phyloP scores from a whole-genome alignment of 2,888 invertebrate genomes.

The Idaea biselata region DNA sequence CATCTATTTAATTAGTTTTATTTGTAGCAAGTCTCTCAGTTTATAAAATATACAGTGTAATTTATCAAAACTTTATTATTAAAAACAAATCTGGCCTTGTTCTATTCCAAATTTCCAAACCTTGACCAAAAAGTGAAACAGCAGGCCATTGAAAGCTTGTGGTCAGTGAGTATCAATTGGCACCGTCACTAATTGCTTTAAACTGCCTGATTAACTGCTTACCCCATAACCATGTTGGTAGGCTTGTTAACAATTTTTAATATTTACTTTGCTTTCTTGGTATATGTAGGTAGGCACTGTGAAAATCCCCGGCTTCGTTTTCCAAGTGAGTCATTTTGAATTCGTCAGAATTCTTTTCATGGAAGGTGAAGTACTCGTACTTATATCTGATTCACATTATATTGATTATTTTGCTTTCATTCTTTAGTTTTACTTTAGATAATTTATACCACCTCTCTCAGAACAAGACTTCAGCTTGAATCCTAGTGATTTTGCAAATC shows the following conservation, averaged over 20 bases:
- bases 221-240: slow-evolving; percentile 42
- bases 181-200: slow-evolving; percentile 62
- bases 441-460: neutral
- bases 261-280: neutral
- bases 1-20: too few relatives aligned
- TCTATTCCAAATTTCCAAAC: slow-evolving; percentile 18
- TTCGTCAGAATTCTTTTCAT: neutral
- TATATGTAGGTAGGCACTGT: neutral
- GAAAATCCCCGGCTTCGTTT: neutral
- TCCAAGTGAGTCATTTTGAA: neutral
- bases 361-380: neutral
- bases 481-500: too few relatives aligned
- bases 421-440: neutral
- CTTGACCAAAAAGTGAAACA: slow-evolving; percentile 26
- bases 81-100: neutral
- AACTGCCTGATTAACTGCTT: slow-evolving; percentile 54
- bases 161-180: slow-evolving; percentile 39
- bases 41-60: too few relatives aligned
- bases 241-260: slow-evolving; percentile 54
- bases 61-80: neutral
- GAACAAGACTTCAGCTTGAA: neutral
- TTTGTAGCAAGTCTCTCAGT: too few relatives aligned
- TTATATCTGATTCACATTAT: neutral
- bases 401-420: neutral
- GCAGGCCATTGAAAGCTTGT: slow-evolving; percentile 4